Base-by-base conservation (phyloP, 2,113 vertebrate species). In the Gasterosteus aculeatus region DNA sequence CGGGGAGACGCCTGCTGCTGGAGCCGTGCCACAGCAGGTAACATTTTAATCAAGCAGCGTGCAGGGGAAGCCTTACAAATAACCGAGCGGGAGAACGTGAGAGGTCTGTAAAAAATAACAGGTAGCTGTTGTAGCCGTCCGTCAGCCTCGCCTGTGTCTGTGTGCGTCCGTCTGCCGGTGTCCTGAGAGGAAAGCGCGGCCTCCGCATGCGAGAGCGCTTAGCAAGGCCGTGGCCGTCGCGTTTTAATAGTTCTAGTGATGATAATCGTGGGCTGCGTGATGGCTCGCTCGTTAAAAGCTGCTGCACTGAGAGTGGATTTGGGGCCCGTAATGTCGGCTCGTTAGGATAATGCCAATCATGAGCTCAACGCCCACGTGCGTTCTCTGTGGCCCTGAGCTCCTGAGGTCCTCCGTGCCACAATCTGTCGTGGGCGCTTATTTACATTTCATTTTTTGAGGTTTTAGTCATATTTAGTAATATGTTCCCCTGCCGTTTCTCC, bases 321-420 rank as follows among this genome's bases (percentile, higher is more conserved):
- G 79, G 85, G 84, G 61, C 75, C 85, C 89, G 83, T 95, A 94
- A 94, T 94, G 92, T 88, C 67, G 85, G 85, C 93, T 94, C 61
- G 85, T 94, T 93, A 93, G 85, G 76, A 84, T 84, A 80, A 91
- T 89, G 91, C 85, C 92, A 93, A 90, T 93, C 92, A 90, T 87
- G 77, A 81, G 74, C 88, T 85, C 46, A 42, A 72, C 22, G 16
- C 38, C 77, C 82, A 66, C 77, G 72, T 75, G 54, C 41, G 16
- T 58, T 76, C 75, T 51, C 72, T 70, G 67, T 63, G 84, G 78
- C 81, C 81, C 39, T 31, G 35, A 29, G 63, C 68, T 75, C 56
- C 56, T 19, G 64, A 62, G 61, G 69, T 47, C 77, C 72, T 63
- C 65, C 59, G 46, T n/a, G 22, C 22, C 22, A 26, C 22, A 26